These are phyloP conservation scores for Tetragonula carbonaria DNA, from an alignment of 2,888 invertebrate genomes.

Conservation along the genomic window DNA sequence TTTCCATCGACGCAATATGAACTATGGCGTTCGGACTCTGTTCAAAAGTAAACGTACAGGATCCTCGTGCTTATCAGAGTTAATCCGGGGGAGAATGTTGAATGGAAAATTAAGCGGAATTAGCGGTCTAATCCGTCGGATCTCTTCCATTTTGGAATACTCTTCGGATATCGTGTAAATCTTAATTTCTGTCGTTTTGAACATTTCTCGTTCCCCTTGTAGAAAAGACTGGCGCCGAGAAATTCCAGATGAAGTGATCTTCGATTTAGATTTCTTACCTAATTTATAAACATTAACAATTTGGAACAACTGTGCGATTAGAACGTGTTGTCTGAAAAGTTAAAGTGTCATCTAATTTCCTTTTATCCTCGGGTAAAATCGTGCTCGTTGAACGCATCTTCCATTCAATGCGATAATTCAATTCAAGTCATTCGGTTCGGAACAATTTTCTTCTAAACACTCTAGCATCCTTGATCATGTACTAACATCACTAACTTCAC, in stretches of 20 bases:
- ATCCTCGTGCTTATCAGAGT: constrained; percentile 9
- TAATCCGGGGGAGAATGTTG: neutral
- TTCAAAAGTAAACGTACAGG: constrained; percentile 20
- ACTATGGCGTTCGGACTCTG: constrained; percentile 15
- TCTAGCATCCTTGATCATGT: neutral
- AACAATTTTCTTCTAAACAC: neutral
- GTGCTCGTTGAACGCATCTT: neutral
- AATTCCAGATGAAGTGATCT: no score
- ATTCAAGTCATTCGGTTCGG: neutral
- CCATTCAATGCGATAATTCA: neutral
- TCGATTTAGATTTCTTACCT: neutral
- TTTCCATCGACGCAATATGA: constrained; percentile 42
- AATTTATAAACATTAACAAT: neutral
- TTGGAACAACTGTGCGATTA: neutral
- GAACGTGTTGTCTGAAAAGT: neutral
- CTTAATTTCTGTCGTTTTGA: neutral
- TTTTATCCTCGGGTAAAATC: neutral
- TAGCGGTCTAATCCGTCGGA: neutral
- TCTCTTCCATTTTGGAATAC: neutral
- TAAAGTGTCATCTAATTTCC: no score
- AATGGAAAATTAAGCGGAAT: neutral
- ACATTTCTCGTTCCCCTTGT: no score
- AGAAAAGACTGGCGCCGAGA: no score
- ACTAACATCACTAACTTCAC: neutral
- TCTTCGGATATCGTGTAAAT: neutral